These are phyloP conservation scores for Tyria jacobaeae DNA, from an alignment of 2,888 invertebrate genomes.

Conservation along the genomic window DNA sequence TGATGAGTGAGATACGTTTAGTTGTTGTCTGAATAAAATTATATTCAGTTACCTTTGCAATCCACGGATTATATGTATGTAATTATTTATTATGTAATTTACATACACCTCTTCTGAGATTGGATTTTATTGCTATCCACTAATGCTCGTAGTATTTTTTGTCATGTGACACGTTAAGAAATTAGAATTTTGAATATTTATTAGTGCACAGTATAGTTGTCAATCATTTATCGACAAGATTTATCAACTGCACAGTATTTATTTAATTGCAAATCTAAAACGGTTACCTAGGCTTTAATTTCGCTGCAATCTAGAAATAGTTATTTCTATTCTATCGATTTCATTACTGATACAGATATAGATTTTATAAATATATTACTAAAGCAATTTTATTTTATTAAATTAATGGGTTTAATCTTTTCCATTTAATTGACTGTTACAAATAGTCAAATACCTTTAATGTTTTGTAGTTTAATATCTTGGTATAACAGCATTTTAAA, in stretches of 20 bases:
- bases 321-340: slow-evolving; percentile 16
- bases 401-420: slow-evolving; percentile 39
- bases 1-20: no score
- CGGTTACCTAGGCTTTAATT: not conserved
- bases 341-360: slow-evolving; percentile 25
- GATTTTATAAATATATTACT: slow-evolving; percentile 30
- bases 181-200: no score
- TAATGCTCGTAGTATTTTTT: no score
- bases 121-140: no score
- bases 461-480: not conserved
- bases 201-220: not conserved
- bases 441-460: slow-evolving; percentile 22
- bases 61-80: no score
- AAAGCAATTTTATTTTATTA: slow-evolving; percentile 39
- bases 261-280: not conserved
- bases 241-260: not conserved
- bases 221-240: not conserved
- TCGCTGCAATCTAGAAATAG: not conserved
- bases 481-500: no score
- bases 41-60: no score
- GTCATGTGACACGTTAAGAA: no score
- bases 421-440: slow-evolving; percentile 26
- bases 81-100: no score
- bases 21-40: no score
- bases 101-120: no score